phyloP scores from a whole-genome alignment of 2,797 vertebrate genomes.

The Acridotheres tristis region DNA sequence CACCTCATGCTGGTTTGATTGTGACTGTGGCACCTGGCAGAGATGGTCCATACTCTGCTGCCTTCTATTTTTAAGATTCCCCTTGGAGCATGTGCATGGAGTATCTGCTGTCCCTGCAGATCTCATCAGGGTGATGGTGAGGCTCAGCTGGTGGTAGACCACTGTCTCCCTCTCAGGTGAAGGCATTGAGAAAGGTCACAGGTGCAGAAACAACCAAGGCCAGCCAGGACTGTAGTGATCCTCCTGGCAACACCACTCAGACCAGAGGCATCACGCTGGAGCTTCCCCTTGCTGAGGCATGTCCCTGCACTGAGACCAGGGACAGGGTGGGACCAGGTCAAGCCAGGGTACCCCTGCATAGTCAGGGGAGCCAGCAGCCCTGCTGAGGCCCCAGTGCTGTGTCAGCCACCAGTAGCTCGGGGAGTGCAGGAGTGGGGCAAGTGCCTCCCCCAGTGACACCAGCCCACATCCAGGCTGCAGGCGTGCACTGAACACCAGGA shows the following conservation, averaged over 20 bases:
- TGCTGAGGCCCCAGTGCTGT: rapidly evolving
- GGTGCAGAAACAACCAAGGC: background rate
- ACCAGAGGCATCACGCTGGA: background rate
- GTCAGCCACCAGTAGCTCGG: rapidly evolving
- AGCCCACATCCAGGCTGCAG: background rate
- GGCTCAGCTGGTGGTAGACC: background rate
- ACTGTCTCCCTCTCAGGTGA: background rate
- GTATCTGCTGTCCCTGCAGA: background rate
- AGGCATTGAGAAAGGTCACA: background rate
- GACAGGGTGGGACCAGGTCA: rapidly evolving
- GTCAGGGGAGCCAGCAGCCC: background rate
- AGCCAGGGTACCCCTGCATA: rapidly evolving
- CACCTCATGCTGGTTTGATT: background rate
- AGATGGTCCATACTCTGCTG: background rate
- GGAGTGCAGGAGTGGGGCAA: background rate
- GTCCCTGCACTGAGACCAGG: rapidly evolving
- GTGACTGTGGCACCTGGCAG: background rate
- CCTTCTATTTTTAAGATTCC: background rate
- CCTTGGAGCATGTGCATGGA: background rate
- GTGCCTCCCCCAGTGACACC: background rate
- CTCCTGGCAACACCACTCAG: background rate
- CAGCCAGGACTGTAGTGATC: background rate
- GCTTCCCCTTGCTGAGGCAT: background rate
- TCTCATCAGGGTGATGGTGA: background rate
- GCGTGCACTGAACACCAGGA: background rate